These are phyloP conservation scores for Priapulus caudatus DNA, from an alignment of 2,888 invertebrate genomes.

Conservation along the genomic window DNA sequence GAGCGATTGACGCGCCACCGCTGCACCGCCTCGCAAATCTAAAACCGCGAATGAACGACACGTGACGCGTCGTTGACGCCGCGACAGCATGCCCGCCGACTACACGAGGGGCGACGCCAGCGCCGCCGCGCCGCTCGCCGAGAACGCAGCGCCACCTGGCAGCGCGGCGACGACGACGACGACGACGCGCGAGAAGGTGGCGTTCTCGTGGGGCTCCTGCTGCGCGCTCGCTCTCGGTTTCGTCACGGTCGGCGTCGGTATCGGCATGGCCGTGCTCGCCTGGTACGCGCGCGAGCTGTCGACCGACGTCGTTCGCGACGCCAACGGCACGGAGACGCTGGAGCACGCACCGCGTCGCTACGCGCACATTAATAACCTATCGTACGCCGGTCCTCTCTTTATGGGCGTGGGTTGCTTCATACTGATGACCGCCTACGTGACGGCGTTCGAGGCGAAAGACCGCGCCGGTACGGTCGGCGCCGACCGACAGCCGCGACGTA, in stretches of 20 bases:
- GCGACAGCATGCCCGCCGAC: too few relatives aligned
- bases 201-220: neutral
- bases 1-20: too few relatives aligned
- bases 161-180: too few relatives aligned
- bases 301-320: neutral
- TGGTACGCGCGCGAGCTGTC: neutral
- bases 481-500: neutral
- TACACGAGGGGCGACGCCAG: too few relatives aligned
- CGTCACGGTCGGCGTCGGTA: neutral
- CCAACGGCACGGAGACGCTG: neutral
- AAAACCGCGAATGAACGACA: too few relatives aligned
- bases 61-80: too few relatives aligned
- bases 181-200: too few relatives aligned
- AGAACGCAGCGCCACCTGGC: too few relatives aligned
- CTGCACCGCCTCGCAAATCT: too few relatives aligned
- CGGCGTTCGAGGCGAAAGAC: constrained; percentile 95
- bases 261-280: neutral
- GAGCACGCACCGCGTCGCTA: too few relatives aligned
- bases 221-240: neutral
- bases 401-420: constrained; percentile 98
- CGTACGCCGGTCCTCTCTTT: constrained; percentile 90
- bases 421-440: constrained; percentile 90
- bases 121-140: too few relatives aligned
- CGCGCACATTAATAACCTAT: constrained; percentile 67
- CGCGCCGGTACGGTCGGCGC: constrained; percentile 47